These are phyloP conservation scores for Bathynomus jamesi DNA, from an alignment of 1,140 invertebrate species.

Conservation along the genomic window DNA sequence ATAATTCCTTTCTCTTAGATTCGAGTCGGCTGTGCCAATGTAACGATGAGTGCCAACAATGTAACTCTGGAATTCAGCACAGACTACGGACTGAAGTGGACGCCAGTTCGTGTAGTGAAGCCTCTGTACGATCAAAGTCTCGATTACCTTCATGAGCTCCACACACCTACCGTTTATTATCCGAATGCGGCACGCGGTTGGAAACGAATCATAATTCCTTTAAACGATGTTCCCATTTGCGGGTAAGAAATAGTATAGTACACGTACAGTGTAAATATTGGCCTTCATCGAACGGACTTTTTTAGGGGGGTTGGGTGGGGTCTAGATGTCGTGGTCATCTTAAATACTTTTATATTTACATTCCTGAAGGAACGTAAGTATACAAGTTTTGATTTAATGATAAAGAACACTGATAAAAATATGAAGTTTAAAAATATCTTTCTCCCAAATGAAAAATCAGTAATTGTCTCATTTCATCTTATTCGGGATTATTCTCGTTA, in stretches of 20 bases:
- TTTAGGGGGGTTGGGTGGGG: no score
- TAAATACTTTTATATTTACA: no score
- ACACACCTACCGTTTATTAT: constrained; percentile 43
- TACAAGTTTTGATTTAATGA: no score
- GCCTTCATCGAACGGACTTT: no score
- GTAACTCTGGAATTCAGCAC: constrained; percentile 45
- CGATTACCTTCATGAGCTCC: constrained; percentile 26
- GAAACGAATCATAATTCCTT: constrained; percentile 43
- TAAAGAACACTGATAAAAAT: no score
- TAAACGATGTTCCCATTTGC: constrained; percentile 44
- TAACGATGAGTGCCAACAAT: constrained; percentile 41
- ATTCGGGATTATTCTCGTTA: no score
- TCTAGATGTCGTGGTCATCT: no score
- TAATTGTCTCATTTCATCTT: no score
- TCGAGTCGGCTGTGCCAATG: constrained; percentile 46
- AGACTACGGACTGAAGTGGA: constrained; percentile 44
- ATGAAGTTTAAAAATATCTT: no score
- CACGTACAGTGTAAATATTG: no score
- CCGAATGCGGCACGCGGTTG: constrained; percentile 43
- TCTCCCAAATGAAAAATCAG: no score
- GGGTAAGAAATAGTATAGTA: constrained; percentile 41
- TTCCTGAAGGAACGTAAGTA: no score
- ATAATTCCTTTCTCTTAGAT: constrained; percentile 42
- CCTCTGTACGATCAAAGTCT: constrained; percentile 39
- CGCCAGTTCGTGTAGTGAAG: constrained; percentile 13